Conservation (phyloP, 2,113 vertebrate genomes). For the Tachysurus fulvidraco region DNA sequence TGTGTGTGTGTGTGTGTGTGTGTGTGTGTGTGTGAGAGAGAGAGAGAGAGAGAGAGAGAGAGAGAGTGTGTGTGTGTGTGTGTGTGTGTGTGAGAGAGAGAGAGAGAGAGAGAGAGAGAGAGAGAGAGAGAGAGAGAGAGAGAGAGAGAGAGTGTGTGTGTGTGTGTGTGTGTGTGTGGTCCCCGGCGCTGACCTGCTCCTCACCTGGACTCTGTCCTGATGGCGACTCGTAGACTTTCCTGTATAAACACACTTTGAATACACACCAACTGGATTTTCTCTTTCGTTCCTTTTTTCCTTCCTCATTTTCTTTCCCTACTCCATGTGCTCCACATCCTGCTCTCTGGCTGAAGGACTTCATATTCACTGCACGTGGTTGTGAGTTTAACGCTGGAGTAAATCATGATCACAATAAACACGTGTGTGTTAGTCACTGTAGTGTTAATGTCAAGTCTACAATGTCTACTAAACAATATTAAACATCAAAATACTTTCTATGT, state of each 20-base stretch:
- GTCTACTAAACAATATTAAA: background rate
- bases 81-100: background rate
- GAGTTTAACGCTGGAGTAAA: background rate
- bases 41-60: no score
- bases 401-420: no score
- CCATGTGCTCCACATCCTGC: background rate
- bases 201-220: background rate
- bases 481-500: background rate
- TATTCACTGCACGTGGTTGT: no score
- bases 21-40: background rate
- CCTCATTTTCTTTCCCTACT: background rate
- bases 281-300: background rate
- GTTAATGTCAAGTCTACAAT: no score
- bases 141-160: no score
- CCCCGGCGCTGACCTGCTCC: background rate
- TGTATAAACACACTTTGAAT: constrained; percentile 21
- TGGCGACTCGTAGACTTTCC: background rate
- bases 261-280: constrained; percentile 6
- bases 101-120: no score
- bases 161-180: background rate
- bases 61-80: no score
- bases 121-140: no score
- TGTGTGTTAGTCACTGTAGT: no score
- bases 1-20: no score
- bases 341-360: background rate